Base-by-base conservation (phyloP, 1,140 invertebrate genomes). In the Spodoptera frugiperda region DNA sequence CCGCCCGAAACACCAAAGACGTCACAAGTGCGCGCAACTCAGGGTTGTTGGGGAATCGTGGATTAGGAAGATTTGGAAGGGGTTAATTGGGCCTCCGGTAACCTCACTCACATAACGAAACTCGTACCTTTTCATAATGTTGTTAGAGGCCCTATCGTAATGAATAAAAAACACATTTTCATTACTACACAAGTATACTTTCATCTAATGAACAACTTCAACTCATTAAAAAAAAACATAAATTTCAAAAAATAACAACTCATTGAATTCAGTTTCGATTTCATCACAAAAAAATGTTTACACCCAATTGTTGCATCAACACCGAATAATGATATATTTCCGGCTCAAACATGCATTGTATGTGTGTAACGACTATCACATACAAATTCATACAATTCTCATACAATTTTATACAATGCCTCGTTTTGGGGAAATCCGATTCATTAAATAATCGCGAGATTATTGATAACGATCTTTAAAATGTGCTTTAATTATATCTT, bases 231-330 rank as follows among this genome's bases (percentile, higher is more conserved):
- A 15, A 14, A 21, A 39, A 25, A 63, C 17, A 46, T 17, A 21
- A 21, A 46, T 17, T 11, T 49, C 17, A 49, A 25, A 49, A n/a
- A 12, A 49, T 25, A 6, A 44, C n/a, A 44, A 12, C 15, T 12
- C 15, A 63, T 63, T 63, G 3, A 63, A 67, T 67, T 44, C 30
- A 17, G 21, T 11, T 55, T 55, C 53, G 25, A 55, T 39, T 61
- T 44, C 57, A 61, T 39, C 33, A 44, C 57, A 55, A 44, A 59
- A 57, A 33, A 61, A 61, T 61, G n/a, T 61, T 61, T 61, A 17
- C 57, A 61, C 57, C 30, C 33, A 61, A 61, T 61, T 61, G 57
- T 39, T 17, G 3, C 33, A 61, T 10, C 33, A 39, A 39, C 33
- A 61, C 17, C 11, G 17, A 4, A 63, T 63, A 63, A 63, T 63